phyloP scores from a whole-genome alignment of 1,140 invertebrate genomes.

The Drosophila kohkoa region DNA sequence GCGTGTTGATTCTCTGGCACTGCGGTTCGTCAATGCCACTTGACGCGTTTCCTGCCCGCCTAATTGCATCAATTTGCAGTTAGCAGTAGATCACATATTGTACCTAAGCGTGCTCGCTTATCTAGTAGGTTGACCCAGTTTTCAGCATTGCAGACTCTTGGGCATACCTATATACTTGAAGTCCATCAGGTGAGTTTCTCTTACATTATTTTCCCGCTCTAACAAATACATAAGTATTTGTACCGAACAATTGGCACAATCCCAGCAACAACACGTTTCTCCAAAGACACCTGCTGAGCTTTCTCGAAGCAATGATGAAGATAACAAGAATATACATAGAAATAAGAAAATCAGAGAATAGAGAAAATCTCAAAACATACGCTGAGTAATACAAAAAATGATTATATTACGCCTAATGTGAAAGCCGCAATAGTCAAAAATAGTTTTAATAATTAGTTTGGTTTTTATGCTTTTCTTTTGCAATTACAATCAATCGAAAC shows the following conservation, averaged over 20 bases:
- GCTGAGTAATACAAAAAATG: no score
- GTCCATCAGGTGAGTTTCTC: constrained; percentile 5
- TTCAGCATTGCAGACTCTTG: background rate
- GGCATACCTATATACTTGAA: background rate
- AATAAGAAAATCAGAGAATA: background rate
- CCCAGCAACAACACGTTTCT: constrained; percentile 31
- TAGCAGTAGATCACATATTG: constrained; percentile 44
- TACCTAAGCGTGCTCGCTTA: constrained; percentile 1
- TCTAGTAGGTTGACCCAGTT: constrained; percentile 17
- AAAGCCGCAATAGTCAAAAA: no score
- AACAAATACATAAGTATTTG: background rate
- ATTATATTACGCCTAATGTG: no score
- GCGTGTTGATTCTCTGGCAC: background rate
- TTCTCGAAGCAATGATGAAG: background rate
- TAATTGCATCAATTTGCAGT: constrained; percentile 57
- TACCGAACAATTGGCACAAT: constrained; percentile 36
- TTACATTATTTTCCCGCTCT: background rate
- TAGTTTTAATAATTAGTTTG: no score
- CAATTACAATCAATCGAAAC: no score
- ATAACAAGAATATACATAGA: background rate
- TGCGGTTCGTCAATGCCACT: constrained; percentile 21
- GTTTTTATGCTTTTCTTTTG: no score
- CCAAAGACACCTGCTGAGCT: constrained; percentile 37
- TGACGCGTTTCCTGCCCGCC: constrained; percentile 35
- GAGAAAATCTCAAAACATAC: constrained; percentile 1